Base-by-base conservation (phyloP, 2,888 invertebrate genomes). In the Eristalis intricaria region DNA sequence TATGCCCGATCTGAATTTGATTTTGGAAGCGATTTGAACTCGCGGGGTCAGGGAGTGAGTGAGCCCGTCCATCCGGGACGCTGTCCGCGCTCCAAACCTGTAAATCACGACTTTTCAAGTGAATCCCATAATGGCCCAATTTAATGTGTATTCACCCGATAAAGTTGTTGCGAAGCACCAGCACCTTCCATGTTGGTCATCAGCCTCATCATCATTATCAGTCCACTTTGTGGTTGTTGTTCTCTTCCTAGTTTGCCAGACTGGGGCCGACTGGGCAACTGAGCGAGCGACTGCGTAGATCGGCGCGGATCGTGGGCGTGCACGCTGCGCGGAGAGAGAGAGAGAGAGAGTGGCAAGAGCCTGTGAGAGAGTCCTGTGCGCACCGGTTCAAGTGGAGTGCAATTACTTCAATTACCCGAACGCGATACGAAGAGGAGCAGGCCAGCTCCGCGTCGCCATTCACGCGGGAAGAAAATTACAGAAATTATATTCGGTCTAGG, bases 11-110 rank as follows among this genome's bases (percentile, higher is more conserved):
- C 87, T 87, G 87, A 79, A 87, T 87, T 87, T 80, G 87, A 87
- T 87, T 87, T 87, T 80, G 84, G 84, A 87, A 87, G 87, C 83
- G 87, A 87, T 87, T 87, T 76, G 84, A 84, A 84, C 84, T 84
- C 66, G 79, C 66, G 79, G 76, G 84, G 87, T 87, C 87, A 87
- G 75, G 43, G 29, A 78, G 74, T 78, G 76, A 76, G 22, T 40
- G 13, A 22, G 23, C 13, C n/a, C 10, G 63, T 66, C 56, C 75
- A 68, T 74, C 76, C 82, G 71, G 69, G 58, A 50, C 70, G 19
- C 65, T 64, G 29, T 38, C 19, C 19, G 32, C n/a, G 32, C 66
- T 83, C 74, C 87, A 76, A 76, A 80, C 32, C 80, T 87, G 87
- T 87, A 87, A 83, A 87, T 87, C 87, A 87, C 87, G 87, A 87